These are phyloP conservation scores for Drosophila ustulata DNA, from an alignment of 2,888 invertebrate species.

Conservation along the genomic window DNA sequence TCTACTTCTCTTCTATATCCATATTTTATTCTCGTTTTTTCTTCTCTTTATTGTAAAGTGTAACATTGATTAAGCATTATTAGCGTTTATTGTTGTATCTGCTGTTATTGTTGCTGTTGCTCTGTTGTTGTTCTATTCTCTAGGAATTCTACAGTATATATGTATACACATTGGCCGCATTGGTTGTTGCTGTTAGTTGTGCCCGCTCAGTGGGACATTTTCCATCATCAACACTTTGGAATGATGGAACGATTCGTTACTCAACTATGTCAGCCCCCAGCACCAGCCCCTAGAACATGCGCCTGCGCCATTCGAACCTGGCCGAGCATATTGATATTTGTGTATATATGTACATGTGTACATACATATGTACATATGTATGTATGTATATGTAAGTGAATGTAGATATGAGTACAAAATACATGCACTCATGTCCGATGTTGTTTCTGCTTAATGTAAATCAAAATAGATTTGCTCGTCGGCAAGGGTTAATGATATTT, in stretches of 20 bases:
- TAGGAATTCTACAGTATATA: constrained; percentile 37
- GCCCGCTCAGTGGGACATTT: constrained; percentile 76
- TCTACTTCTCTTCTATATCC: constrained; percentile 27
- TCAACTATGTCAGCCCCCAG: constrained; percentile 52
- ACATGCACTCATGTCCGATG: background rate
- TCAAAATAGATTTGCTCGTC: constrained; percentile 71
- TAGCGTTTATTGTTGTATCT: constrained; percentile 75
- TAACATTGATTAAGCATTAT: constrained; percentile 83
- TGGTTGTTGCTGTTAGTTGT: constrained; percentile 53
- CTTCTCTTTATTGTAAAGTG: constrained; percentile 73
- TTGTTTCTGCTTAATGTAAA: constrained; percentile 58
- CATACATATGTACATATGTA: background rate
- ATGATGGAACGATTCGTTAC: constrained; percentile 75
- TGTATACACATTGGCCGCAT: constrained; percentile 54
- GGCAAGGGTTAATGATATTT: constrained; percentile 61
- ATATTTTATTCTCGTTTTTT: constrained; percentile 45
- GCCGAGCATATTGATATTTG: constrained; percentile 58
- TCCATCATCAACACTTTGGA: constrained; percentile 76
- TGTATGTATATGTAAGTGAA: constrained; percentile 5
- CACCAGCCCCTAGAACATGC: constrained; percentile 33
- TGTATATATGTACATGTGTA: background rate
- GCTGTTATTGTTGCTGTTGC: constrained; percentile 54
- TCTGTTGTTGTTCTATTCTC: constrained; percentile 39
- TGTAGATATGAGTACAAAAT: background rate
- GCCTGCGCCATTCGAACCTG: constrained; percentile 53